These are phyloP conservation scores for Plagiodera versicolora DNA, from an alignment of 2,888 invertebrate species.

Conservation along the genomic window DNA sequence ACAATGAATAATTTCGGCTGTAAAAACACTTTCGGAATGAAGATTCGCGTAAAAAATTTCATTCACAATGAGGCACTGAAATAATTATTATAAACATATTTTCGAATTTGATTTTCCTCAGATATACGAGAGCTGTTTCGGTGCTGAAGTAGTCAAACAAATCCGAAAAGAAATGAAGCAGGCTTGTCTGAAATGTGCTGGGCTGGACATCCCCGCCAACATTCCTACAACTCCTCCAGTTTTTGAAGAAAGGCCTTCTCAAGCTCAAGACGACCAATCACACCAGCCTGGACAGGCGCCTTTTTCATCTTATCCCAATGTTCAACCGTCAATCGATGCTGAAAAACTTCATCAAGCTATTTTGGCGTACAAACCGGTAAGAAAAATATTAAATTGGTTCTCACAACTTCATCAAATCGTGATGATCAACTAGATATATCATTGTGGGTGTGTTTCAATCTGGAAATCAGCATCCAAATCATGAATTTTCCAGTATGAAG, in stretches of 20 bases:
- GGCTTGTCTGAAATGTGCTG: slow-evolving; percentile 66
- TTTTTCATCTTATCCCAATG: slow-evolving; percentile 23
- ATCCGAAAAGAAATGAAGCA: slow-evolving; percentile 69
- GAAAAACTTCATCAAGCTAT: slow-evolving; percentile 61
- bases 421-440: no score
- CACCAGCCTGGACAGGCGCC: slow-evolving; percentile 20
- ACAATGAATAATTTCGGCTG: no score
- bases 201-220: slow-evolving; percentile 54
- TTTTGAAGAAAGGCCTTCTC: slow-evolving; percentile 26
- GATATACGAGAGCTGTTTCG: slow-evolving; percentile 74
- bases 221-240: slow-evolving; percentile 29
- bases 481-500: no score
- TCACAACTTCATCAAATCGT: background rate
- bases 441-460: no score
- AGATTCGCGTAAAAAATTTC: no score
- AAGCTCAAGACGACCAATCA: slow-evolving; percentile 17
- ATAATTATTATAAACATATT: background rate
- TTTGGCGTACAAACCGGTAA: slow-evolving; percentile 60
- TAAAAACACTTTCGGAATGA: no score
- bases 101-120: slow-evolving; percentile 41
- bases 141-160: slow-evolving; percentile 67
- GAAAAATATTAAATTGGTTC: slow-evolving; percentile 17
- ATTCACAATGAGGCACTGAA: no score
- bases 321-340: slow-evolving; percentile 50
- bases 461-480: no score